A percentile compares a stretch with the other conserved stretches of the same genome.
phyloP scores from a whole-genome alignment of 2,888 invertebrate species.

The Drosophila prolongata region DNA sequence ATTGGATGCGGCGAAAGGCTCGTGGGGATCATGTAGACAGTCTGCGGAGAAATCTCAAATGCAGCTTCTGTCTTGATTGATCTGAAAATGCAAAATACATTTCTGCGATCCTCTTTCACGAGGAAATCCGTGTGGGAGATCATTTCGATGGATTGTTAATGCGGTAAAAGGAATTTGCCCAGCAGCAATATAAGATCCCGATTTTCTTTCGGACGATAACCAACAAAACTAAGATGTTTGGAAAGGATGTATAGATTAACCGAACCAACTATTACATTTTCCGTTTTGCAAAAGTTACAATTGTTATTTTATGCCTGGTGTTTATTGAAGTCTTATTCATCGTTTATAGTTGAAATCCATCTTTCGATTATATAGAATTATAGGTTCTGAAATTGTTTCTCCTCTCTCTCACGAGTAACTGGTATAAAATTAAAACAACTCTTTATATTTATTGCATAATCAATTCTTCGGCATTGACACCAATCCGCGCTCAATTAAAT shows the following conservation, averaged over 20 bases:
- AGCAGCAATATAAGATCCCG: too few species aligned
- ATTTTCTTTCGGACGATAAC: too few species aligned
- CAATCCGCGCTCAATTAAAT: slow-evolving; percentile 20
- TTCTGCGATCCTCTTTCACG: neutral
- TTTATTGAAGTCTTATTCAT: too few species aligned
- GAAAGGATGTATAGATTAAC: too few species aligned
- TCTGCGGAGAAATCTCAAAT: slow-evolving; percentile 13
- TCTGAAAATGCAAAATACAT: slow-evolving; percentile 13
- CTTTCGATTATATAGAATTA: too few species aligned
- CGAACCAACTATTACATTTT: too few species aligned
- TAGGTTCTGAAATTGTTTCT: neutral
- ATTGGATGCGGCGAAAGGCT: slow-evolving; percentile 10
- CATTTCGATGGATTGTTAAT: slow-evolving; percentile 1
- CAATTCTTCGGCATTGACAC: slow-evolving; percentile 30
- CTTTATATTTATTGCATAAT: neutral
- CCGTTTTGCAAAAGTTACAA: too few species aligned
- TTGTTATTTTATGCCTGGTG: too few species aligned
- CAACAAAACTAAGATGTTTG: too few species aligned
- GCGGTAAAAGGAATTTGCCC: neutral
- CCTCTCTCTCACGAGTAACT: neutral
- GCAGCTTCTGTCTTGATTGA: slow-evolving; percentile 1
- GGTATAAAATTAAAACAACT: neutral
- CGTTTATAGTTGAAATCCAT: too few species aligned
- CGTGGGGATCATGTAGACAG: slow-evolving; percentile 4
- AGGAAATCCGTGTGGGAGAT: neutral